Evolutionary conservation across 2,113 vertebrate genomes (phyloP).

Genomic region (Martes martes): DNA sequence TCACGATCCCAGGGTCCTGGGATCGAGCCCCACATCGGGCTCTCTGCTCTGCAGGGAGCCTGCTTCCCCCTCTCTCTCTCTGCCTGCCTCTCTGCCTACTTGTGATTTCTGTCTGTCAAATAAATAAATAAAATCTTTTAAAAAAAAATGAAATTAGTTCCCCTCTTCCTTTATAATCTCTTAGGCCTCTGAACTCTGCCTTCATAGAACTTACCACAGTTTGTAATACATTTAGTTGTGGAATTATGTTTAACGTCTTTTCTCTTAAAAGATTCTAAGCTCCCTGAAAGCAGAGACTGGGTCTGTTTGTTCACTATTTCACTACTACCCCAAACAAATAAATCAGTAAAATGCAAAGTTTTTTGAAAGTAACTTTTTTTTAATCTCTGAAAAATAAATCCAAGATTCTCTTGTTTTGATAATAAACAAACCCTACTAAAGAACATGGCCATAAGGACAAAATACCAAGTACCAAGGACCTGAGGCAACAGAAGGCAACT

Average conservation of each 20-base stretch:
- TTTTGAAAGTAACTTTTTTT: neutral
- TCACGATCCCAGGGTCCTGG: no score
- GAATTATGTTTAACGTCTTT: neutral
- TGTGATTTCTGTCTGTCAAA: no score
- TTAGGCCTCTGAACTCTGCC: neutral
- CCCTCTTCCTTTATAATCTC: neutral
- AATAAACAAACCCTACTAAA: neutral
- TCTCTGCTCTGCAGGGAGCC: no score
- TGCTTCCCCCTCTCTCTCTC: no score
- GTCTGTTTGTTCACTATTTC: neutral
- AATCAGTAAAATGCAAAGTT: neutral
- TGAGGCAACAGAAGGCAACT: neutral
- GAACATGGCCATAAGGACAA: neutral
- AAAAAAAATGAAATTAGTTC: neutral
- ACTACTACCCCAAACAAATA: neutral
- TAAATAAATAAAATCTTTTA: no score
- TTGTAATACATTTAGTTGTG: neutral
- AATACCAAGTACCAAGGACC: neutral
- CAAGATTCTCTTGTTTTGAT: neutral
- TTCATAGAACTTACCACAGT: neutral
- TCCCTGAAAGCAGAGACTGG: neutral
- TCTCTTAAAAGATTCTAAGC: neutral
- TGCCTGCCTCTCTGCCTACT: no score
- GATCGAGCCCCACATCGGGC: no score
- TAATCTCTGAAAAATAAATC: slow-evolving; percentile 4